A percentile compares a stretch with the other conserved stretches of the same genome.
These are phyloP conservation scores for Harlomillsia oculata DNA, from an alignment of 1,140 invertebrate species.

Conservation along the genomic window DNA sequence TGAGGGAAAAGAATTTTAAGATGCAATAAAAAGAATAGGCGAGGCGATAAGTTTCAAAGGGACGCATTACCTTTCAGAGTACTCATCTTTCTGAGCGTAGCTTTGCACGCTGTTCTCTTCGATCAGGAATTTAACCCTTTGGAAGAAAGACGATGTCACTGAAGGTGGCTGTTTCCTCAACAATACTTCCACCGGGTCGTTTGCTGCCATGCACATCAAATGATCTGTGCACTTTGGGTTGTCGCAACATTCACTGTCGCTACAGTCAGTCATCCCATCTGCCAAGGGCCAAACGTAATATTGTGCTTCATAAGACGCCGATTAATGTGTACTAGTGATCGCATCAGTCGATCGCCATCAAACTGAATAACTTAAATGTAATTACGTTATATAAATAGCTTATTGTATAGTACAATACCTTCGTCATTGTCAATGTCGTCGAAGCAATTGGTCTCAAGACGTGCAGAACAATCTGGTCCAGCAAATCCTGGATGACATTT, in stretches of 20 bases:
- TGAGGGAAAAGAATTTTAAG: too few relatives aligned
- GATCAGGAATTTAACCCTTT: slow-evolving; percentile 94
- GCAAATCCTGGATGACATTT: slow-evolving; percentile 85
- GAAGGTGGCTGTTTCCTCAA: slow-evolving; percentile 89
- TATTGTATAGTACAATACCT: too few relatives aligned
- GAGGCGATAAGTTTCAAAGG: slow-evolving; percentile 3
- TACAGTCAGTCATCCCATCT: slow-evolving; percentile 97
- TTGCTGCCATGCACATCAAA: slow-evolving; percentile 86
- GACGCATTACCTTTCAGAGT: slow-evolving; percentile 87
- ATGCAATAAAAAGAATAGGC: too few relatives aligned
- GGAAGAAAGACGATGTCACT: slow-evolving; percentile 93
- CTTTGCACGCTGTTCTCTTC: slow-evolving; percentile 97
- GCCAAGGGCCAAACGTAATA: too few relatives aligned
- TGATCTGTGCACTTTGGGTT: slow-evolving; percentile 72
- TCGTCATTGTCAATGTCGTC: slow-evolving; percentile 93
- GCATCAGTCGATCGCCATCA: too few relatives aligned
- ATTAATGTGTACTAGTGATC: too few relatives aligned
- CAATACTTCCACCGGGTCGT: slow-evolving; percentile 89
- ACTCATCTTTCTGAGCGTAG: slow-evolving; percentile 92
- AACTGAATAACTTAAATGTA: too few relatives aligned
- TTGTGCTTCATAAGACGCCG: too few relatives aligned
- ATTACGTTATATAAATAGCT: too few relatives aligned
- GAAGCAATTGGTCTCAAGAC: slow-evolving; percentile 81
- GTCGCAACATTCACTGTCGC: slow-evolving; percentile 90
- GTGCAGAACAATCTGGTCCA: slow-evolving; percentile 78